Percentiles rank a stretch among this genome's conserved stretches.
Evolutionary conservation across 1,140 invertebrate genomes (phyloP).

Genomic region (Heliconius congener): DNA sequence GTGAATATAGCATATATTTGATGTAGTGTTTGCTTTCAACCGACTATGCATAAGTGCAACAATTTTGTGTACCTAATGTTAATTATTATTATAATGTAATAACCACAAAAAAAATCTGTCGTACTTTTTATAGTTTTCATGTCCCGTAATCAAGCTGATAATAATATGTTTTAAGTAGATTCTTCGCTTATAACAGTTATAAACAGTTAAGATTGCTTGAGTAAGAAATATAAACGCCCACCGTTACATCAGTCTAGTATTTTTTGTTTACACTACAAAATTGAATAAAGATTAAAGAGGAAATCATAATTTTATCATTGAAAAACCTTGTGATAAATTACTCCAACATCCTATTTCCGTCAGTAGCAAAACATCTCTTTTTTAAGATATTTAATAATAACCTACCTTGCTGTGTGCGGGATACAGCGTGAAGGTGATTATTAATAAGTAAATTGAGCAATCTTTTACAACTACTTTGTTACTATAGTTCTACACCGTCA

Average conservation of each 20-base stretch:
- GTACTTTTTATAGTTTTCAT: not conserved
- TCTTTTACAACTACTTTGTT: too few species aligned
- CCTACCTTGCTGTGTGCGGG: too few species aligned
- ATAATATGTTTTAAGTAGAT: not conserved
- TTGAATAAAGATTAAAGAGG: not conserved
- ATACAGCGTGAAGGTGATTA: too few species aligned
- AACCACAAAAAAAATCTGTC: not conserved
- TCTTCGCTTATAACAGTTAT: not conserved
- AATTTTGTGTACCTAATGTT: too few species aligned
- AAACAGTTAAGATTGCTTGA: not conserved
- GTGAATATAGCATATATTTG: too few species aligned
- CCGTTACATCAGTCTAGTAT: not conserved
- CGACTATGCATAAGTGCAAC: too few species aligned
- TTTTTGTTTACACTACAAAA: not conserved
- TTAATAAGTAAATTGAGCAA: not conserved
- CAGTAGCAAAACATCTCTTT: not conserved
- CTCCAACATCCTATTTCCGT: not conserved
- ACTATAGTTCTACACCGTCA: too few species aligned
- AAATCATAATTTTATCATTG: not conserved
- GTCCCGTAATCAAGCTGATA: too few species aligned
- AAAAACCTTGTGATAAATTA: not conserved
- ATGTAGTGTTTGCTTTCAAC: too few species aligned
- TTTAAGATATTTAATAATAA: slow-evolving; percentile 1
- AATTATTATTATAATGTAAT: too few species aligned
- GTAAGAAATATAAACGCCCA: not conserved